These are phyloP conservation scores for Scatophagus argus DNA, from an alignment of 2,113 vertebrate genomes.

Conservation along the genomic window DNA sequence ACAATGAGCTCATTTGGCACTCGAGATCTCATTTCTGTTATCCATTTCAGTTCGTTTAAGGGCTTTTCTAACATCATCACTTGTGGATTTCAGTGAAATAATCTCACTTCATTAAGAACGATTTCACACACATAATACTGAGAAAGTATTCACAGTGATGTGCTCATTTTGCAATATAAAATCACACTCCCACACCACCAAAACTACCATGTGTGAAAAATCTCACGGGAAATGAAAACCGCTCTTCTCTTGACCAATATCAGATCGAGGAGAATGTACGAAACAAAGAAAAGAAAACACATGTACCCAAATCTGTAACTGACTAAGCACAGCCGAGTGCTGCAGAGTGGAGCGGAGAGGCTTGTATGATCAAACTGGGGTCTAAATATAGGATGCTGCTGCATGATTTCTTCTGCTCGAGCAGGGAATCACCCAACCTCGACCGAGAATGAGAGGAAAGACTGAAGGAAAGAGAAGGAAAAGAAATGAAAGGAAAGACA, in stretches of 20 bases:
- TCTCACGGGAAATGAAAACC: slow-evolving; percentile 40
- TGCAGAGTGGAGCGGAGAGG: slow-evolving; percentile 53
- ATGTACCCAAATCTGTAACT: slow-evolving; percentile 52
- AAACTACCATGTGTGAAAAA: slow-evolving; percentile 9
- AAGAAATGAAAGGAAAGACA: neutral
- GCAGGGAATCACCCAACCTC: slow-evolving; percentile 74
- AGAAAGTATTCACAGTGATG: slow-evolving; percentile 16
- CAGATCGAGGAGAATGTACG: slow-evolving; percentile 33
- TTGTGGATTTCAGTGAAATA: neutral
- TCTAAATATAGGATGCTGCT: slow-evolving; percentile 79
- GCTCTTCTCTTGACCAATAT: slow-evolving; percentile 21
- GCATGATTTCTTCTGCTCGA: slow-evolving; percentile 75
- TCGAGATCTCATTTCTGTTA: neutral
- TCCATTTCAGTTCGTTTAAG: neutral
- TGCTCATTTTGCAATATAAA: slow-evolving; percentile 11
- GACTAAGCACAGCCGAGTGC: slow-evolving; percentile 35
- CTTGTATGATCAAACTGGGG: slow-evolving; percentile 66
- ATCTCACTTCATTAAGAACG: slow-evolving; percentile 12
- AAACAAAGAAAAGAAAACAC: slow-evolving; percentile 49
- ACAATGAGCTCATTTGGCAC: neutral
- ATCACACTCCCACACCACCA: slow-evolving; percentile 15
- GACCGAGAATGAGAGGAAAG: slow-evolving; percentile 34
- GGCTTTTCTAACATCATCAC: neutral
- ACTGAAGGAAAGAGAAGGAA: neutral
- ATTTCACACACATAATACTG: neutral